Percentiles rank a stretch among this genome's conserved stretches.
Conservation (phyloP, 1,140 invertebrate species). For the Scaptomyza pallida region DNA sequence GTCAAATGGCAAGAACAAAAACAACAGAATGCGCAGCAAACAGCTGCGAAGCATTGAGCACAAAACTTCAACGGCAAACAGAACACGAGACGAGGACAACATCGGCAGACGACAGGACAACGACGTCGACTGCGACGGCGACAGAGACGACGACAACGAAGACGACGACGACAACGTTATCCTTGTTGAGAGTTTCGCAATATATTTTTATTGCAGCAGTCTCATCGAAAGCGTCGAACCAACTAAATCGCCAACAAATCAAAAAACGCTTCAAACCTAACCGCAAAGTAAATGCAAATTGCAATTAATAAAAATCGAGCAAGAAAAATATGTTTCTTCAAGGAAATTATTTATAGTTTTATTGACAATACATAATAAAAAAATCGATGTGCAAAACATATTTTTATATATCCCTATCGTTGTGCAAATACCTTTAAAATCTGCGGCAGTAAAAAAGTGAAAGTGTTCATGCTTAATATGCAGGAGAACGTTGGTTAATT, state of each 20-base stretch:
- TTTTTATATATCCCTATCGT: too few species aligned
- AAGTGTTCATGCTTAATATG: not conserved
- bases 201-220: slow-evolving; percentile 82
- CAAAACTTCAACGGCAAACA: slow-evolving; percentile 60
- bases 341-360: not conserved
- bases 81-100: slow-evolving; percentile 50
- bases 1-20: slow-evolving; percentile 70
- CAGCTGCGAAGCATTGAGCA: slow-evolving; percentile 67
- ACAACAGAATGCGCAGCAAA: slow-evolving; percentile 69
- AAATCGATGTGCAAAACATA: too few species aligned
- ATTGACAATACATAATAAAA: not conserved
- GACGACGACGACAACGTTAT: slow-evolving; percentile 62
- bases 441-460: slow-evolving; percentile 23
- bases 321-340: slow-evolving; percentile 12
- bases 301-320: slow-evolving; percentile 28
- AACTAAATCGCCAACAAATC: slow-evolving; percentile 59
- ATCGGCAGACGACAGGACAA: slow-evolving; percentile 43
- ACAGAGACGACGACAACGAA: slow-evolving; percentile 30
- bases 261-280: slow-evolving; percentile 6
- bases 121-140: slow-evolving; percentile 47
- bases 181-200: slow-evolving; percentile 81
- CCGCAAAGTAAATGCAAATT: slow-evolving; percentile 31
- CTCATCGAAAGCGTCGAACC: slow-evolving; percentile 74
- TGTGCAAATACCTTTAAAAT: slow-evolving; percentile 12
- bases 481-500: not conserved